phyloP scores from a whole-genome alignment of 2,113 vertebrate species.

The Scopus umbretta region DNA sequence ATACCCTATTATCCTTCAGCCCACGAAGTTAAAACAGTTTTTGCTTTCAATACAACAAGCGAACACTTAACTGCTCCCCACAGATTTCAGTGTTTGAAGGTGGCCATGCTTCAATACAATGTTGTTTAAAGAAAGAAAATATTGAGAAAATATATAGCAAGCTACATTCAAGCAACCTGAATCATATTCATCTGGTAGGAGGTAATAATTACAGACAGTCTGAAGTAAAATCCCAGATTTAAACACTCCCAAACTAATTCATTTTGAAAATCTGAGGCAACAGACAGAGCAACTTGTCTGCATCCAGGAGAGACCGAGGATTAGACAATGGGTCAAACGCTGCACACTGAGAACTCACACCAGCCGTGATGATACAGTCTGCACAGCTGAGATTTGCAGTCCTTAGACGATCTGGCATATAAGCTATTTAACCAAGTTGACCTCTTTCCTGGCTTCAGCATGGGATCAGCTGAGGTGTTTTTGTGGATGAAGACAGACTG shows the following conservation, averaged over 20 bases:
- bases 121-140: constrained; percentile 37
- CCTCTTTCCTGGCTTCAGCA: neutral
- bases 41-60: constrained; percentile 63
- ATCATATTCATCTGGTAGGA: neutral
- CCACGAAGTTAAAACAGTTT: constrained; percentile 67
- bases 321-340: neutral
- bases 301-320: neutral
- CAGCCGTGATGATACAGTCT: neutral
- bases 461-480: neutral
- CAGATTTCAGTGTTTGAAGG: constrained; percentile 55
- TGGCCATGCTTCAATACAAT: constrained; percentile 64
- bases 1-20: constrained; percentile 69
- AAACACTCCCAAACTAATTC: neutral
- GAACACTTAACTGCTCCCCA: constrained; percentile 64
- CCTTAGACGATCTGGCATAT: neutral
- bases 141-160: constrained; percentile 45
- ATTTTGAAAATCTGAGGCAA: constrained; percentile 17
- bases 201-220: neutral
- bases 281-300: neutral
- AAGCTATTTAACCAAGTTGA: neutral
- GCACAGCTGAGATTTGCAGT: neutral
- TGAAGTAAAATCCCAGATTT: constrained; percentile 7
- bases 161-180: neutral
- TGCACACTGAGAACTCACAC: neutral
- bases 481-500: neutral